A percentile compares a stretch with the other conserved stretches of the same genome.
phyloP scores from a whole-genome alignment of 2,888 invertebrate genomes.

The Microplitis deprimator region DNA sequence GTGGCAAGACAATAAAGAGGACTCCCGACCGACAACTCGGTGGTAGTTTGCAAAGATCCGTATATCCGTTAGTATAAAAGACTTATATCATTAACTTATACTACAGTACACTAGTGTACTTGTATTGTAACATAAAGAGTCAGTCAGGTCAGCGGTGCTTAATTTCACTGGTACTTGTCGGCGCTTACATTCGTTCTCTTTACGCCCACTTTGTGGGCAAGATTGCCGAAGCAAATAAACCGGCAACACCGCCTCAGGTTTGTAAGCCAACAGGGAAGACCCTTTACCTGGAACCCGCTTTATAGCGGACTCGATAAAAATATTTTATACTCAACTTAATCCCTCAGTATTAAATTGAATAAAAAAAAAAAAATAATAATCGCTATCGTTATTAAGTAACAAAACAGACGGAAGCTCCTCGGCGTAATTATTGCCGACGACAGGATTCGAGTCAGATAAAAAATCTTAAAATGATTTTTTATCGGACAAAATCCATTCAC shows the following conservation, averaged over 20 bases:
- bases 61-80: background rate
- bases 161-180: background rate
- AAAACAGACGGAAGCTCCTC: slow-evolving; percentile 20
- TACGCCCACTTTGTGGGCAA: slow-evolving; percentile 18
- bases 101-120: slow-evolving; percentile 40
- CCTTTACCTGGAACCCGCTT: slow-evolving; percentile 55
- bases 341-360: slow-evolving; percentile 27
- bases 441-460: no score
- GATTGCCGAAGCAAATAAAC: slow-evolving; percentile 42
- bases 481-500: background rate
- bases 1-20: background rate
- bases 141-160: slow-evolving; percentile 33
- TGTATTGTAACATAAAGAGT: background rate
- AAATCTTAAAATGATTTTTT: no score
- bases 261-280: slow-evolving; percentile 35
- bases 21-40: background rate
- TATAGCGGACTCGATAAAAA: background rate
- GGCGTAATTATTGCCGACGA: no score
- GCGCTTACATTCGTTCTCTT: slow-evolving; percentile 24
- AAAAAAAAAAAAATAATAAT: no score
- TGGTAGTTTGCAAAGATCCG: background rate
- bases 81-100: background rate
- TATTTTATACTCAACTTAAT: background rate
- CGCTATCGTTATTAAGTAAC: no score
- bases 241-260: slow-evolving; percentile 50